A percentile compares a stretch with the other conserved stretches of the same genome.
phyloP scores from a whole-genome alignment of 2,797 vertebrate genomes.

The Clarias pachynema region DNA sequence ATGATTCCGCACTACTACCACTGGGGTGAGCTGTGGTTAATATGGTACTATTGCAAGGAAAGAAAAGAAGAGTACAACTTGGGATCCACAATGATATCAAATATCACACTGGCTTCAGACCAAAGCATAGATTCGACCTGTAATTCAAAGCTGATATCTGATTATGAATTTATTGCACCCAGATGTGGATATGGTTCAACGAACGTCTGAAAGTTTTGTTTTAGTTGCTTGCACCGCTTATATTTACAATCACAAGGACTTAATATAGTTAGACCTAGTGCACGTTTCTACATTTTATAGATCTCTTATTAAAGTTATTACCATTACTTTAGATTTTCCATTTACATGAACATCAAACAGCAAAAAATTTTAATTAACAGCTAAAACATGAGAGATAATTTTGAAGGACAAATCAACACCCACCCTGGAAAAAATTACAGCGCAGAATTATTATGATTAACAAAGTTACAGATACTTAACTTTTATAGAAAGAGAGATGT shows the following conservation, averaged over 20 bases:
- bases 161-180: neutral
- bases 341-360: no score
- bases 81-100: neutral
- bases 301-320: neutral
- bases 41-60: neutral
- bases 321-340: neutral
- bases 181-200: neutral
- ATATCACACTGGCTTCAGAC: neutral
- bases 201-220: neutral
- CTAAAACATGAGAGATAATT: neutral
- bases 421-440: neutral
- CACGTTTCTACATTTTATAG: neutral
- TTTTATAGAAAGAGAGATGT: neutral
- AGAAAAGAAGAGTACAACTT: neutral
- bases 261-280: neutral
- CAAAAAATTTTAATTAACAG: neutral
- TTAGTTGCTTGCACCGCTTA: neutral
- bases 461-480: neutral
- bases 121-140: neutral
- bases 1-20: constrained; percentile 46
- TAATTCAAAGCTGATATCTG: neutral
- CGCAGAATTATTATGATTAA: neutral
- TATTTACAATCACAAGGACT: neutral
- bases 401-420: neutral
- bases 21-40: constrained; percentile 56